phyloP scores from a whole-genome alignment of 2,888 invertebrate species.

The Meghimatium bilineatum region DNA sequence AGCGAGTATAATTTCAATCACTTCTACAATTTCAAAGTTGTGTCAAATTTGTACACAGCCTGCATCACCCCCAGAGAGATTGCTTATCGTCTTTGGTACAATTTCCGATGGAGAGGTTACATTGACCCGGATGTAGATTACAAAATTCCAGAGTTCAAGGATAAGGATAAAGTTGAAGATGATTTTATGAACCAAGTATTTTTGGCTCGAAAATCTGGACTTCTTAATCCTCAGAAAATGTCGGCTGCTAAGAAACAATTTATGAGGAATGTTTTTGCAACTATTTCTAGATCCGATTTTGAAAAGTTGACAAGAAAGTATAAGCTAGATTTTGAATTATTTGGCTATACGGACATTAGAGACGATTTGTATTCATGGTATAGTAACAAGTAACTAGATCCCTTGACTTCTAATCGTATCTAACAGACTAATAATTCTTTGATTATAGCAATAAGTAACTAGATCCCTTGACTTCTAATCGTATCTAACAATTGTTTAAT shows the following conservation, averaged over 20 bases:
- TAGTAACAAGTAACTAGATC: too few relatives aligned
- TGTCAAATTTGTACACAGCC: neutral
- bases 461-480: too few relatives aligned
- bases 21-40: neutral
- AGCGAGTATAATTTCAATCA: slow-evolving; percentile 35
- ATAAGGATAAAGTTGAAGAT: neutral
- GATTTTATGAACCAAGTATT: slow-evolving; percentile 29
- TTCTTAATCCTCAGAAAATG: slow-evolving; percentile 24
- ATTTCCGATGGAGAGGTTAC: slow-evolving; percentile 46
- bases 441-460: too few relatives aligned
- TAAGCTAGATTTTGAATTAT: slow-evolving; percentile 27
- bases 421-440: too few relatives aligned
- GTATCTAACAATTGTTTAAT: too few relatives aligned
- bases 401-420: too few relatives aligned
- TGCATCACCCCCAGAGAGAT: slow-evolving; percentile 29
- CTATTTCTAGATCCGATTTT: slow-evolving; percentile 17
- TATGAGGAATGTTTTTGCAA: neutral
- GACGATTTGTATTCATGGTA: slow-evolving; percentile 20
- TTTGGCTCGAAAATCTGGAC: slow-evolving; percentile 29
- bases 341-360: slow-evolving; percentile 34
- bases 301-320: slow-evolving; percentile 21
- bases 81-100: slow-evolving; percentile 44
- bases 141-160: slow-evolving; percentile 16
- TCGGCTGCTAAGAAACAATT: slow-evolving; percentile 16
- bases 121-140: slow-evolving; percentile 43